A percentile compares a stretch with the other conserved stretches of the same genome.
phyloP scores from a whole-genome alignment of 2,888 invertebrate species.

The Oithona nana region DNA sequence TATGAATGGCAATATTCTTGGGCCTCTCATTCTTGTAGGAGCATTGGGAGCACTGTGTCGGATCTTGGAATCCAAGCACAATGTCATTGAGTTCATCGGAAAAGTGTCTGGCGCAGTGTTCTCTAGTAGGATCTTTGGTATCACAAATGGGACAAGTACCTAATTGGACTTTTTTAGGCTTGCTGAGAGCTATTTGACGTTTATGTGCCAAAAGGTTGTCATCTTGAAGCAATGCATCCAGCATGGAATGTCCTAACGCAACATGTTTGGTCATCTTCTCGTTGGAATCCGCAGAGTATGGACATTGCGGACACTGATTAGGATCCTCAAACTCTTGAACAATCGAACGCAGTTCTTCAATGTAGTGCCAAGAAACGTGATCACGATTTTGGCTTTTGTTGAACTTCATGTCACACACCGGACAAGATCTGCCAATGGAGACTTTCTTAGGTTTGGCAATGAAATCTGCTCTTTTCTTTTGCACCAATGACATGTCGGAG shows the following conservation, averaged over 20 bases:
- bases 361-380: constrained; percentile 2
- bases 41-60: not conserved
- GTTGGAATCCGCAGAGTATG: not conserved
- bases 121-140: not conserved
- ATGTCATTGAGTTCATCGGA: not conserved
- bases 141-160: not conserved
- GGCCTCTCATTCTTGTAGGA: not conserved
- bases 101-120: not conserved
- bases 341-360: not conserved
- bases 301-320: not conserved
- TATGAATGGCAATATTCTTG: constrained; percentile 1
- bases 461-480: not conserved
- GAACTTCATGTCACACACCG: not conserved
- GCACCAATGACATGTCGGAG: not conserved
- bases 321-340: not conserved
- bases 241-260: not conserved
- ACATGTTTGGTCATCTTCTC: not conserved
- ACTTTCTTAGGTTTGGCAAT: not conserved
- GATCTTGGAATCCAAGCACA: not conserved
- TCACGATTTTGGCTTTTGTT: not conserved
- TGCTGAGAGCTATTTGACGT: not conserved
- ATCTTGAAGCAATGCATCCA: not conserved
- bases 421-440: not conserved
- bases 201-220: not conserved
- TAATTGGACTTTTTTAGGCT: not conserved